These are phyloP conservation scores for Theristus sp. DNA, from an alignment of 2,888 invertebrate species.

Conservation along the genomic window DNA sequence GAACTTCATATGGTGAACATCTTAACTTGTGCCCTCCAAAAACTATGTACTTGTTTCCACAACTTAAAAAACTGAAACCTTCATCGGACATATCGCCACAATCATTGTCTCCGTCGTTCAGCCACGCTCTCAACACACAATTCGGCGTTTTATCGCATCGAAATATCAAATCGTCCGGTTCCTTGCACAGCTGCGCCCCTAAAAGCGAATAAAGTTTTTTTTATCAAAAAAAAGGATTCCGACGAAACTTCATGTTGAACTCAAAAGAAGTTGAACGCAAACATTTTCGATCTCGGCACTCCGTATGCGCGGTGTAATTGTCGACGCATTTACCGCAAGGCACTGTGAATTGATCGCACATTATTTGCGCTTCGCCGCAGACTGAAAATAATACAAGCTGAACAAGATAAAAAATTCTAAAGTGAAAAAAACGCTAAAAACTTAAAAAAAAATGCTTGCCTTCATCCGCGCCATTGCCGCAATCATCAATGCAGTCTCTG, in stretches of 20 bases:
- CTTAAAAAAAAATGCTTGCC: conserved; percentile 7
- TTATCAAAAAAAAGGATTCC: neutral
- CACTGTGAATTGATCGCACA: neutral
- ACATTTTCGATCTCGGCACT: conserved; percentile 17
- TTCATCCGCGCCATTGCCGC: conserved; percentile 18
- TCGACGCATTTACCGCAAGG: conserved; percentile 18
- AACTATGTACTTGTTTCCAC: no score
- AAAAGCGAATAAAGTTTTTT: neutral
- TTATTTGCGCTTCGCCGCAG: conserved; percentile 2
- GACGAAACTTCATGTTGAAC: neutral
- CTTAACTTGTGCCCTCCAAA: no score
- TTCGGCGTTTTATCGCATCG: conserved; percentile 16
- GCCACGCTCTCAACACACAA: conserved; percentile 18
- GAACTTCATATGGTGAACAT: neutral
- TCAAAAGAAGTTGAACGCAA: neutral
- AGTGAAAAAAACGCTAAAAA: neutral
- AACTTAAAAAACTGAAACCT: conserved; percentile 8
- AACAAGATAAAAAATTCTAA: neutral
- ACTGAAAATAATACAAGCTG: neutral
- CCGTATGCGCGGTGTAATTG: conserved; percentile 8
- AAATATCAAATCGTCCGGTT: conserved; percentile 12
- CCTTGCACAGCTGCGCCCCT: conserved; percentile 5
- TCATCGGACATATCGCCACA: conserved; percentile 22
- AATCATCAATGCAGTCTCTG: conserved; percentile 15
- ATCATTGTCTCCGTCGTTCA: conserved; percentile 19